Evolutionary conservation across 1,140 invertebrate species (phyloP), one percentile per base, ranked within the genome.

Genomic region (Agraylea sexmaculata): DNA sequence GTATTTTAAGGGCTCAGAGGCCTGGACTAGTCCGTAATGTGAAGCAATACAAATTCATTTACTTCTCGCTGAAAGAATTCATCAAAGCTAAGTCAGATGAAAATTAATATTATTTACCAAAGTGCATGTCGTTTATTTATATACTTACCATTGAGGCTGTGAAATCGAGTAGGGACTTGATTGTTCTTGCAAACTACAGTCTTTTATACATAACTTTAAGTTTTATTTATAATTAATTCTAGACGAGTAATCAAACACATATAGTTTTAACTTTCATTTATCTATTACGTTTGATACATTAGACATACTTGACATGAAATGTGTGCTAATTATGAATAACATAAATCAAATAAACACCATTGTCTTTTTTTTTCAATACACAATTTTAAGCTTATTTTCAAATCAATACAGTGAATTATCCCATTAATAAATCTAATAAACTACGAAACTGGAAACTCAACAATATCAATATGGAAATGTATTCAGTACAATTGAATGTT

Each of bases 21-120:
- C 38, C 18, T 20, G 61, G 59, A 11, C 56, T 64, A 59, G 59
- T 64, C n/a, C 60, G 61, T 44, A 64, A 60, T 36, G 57, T 54
- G 29, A 16, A 42, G 13, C 61, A 64, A 42, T 64, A 64, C 45
- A 43, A 48, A 23, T 64, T 61, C 43, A 53, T 64, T 20, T 58
- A 62, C 43, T 40, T 54, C 12, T 59, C 59, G 4, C 42, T 62
- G 8, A 54, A 58, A 30, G 50, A 45, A 15, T 64, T 57, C 41
- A 49, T 61, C 3, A 56, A 60, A 8, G 52, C 35, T n/a, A 56
- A 51, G 27, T 54, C 12, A 52, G 40, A 18, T 56, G 51, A 41
- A 60, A 57, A 52, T 58, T 61, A 51, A 27, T 22, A 25, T 17
- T 32, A 20, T 42, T 18, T 8, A 37, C 10, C 16, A 11, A 37